These are phyloP conservation scores for Plutella xylostella DNA, from an alignment of 2,888 invertebrate genomes.

Conservation along the genomic window DNA sequence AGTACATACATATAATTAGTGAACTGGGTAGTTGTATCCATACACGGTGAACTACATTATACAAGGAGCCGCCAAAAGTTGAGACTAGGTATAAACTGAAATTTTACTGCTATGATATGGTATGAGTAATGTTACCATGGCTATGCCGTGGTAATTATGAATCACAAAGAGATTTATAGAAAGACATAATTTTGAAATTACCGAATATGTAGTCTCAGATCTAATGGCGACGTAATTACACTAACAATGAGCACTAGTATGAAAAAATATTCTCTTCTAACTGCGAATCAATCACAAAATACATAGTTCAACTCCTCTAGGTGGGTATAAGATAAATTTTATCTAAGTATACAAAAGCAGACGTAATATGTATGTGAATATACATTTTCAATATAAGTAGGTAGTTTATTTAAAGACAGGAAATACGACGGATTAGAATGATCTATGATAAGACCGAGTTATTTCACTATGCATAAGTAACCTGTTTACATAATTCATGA, in stretches of 20 bases:
- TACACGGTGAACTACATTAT: no score
- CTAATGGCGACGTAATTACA: constrained; percentile 11
- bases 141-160: no score
- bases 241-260: constrained; percentile 52
- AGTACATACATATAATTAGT: no score
- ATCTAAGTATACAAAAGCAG: constrained; percentile 16
- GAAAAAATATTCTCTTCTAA: constrained; percentile 59
- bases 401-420: constrained; percentile 23
- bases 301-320: constrained; percentile 38
- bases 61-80: no score
- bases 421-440: constrained; percentile 33
- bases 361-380: constrained; percentile 31
- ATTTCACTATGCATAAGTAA: neutral
- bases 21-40: no score
- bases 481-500: neutral
- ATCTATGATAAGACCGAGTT: constrained; percentile 15
- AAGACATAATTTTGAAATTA: no score
- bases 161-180: no score
- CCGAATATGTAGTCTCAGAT: no score
- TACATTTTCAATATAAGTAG: constrained; percentile 35
- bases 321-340: constrained; percentile 38
- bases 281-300: constrained; percentile 57
- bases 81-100: no score
- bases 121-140: neutral
- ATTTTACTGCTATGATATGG: neutral